Evolutionary conservation across 2,888 invertebrate species (phyloP), one percentile per base, ranked within the genome.

Genomic region (Ophion costatus): DNA sequence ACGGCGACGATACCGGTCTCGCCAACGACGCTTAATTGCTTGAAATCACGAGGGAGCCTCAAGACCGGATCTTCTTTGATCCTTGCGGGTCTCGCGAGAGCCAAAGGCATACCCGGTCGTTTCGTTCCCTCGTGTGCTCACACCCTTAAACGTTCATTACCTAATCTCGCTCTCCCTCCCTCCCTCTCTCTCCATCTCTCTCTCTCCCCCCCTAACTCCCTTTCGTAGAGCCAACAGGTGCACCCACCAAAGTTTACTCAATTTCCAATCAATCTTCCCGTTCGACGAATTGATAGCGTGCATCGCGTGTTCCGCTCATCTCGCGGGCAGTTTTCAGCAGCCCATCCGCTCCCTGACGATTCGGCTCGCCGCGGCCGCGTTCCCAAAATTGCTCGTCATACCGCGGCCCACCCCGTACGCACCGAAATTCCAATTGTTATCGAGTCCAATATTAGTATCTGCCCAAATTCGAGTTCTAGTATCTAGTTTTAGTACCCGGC

Each of bases 1-100:
- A 88, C 86, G 84, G 84, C 83, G 82, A 61, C 33, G 33, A 51
- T 42, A 38, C 57, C 66, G 45, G 17, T 61, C 61, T 63, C n/a
- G 87, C 87, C 87, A 89, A 88, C 88, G 90, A 88, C 88, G 89
- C 89, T 91, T 92, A 91, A 91, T 91, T 90, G 89, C 86, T 88
- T 82, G 89, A 90, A 90, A 92, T 92, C 90, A 88, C 89, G 87
- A 86, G 86, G 82, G 82, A 87, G 86, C 84, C 82, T 85, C 79
- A 77, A 76, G 76, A 79, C 76, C 76, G 85, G 73, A 76, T 80
- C 79, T 82, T 82, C 85, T 85, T 85, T 85, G 85, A 85, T 82
- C 82, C 82, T 82, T 69, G 24, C 51, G 78, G 61, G 63, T 77
- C 78, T 76, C 82, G 76, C 85, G 76, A 67, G 20, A 51, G 42